A percentile compares a stretch with the other conserved stretches of the same genome.
Conservation (phyloP, 2,113 vertebrate genomes). For the Elgaria multicarinata region DNA sequence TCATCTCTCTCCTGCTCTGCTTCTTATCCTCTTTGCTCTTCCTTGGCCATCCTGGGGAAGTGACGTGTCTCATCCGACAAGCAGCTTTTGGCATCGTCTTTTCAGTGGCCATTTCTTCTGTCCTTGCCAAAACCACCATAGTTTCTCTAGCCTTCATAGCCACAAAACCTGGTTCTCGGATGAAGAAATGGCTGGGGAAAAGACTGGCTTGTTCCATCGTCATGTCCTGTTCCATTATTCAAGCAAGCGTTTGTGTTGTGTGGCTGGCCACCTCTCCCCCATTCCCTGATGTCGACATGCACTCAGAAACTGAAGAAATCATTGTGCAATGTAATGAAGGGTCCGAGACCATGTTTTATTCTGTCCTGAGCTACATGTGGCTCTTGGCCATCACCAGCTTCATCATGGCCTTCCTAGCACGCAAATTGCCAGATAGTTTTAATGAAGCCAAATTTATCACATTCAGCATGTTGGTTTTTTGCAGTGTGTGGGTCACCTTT, state of each 20-base stretch:
- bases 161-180: neutral
- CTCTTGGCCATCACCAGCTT: neutral
- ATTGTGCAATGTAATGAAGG: too few species aligned
- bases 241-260: neutral
- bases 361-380: too few species aligned
- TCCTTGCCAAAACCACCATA: neutral
- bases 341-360: too few species aligned
- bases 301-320: too few species aligned
- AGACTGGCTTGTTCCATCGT: neutral
- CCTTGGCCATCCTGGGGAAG: neutral
- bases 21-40: neutral
- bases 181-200: conserved; percentile 4
- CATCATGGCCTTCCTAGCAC: neutral
- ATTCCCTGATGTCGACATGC: too few species aligned
- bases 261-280: neutral
- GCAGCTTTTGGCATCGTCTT: neutral
- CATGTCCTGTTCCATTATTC: neutral
- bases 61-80: neutral
- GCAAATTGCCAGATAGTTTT: neutral
- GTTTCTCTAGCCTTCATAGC: neutral
- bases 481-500: too few species aligned
- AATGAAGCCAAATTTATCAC: too few species aligned
- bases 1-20: neutral
- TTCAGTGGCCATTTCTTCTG: neutral
- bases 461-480: too few species aligned